Percentiles rank a stretch among this genome's conserved stretches.
Conservation (phyloP, 2,113 vertebrate species). For the Dicaeum eximium region DNA sequence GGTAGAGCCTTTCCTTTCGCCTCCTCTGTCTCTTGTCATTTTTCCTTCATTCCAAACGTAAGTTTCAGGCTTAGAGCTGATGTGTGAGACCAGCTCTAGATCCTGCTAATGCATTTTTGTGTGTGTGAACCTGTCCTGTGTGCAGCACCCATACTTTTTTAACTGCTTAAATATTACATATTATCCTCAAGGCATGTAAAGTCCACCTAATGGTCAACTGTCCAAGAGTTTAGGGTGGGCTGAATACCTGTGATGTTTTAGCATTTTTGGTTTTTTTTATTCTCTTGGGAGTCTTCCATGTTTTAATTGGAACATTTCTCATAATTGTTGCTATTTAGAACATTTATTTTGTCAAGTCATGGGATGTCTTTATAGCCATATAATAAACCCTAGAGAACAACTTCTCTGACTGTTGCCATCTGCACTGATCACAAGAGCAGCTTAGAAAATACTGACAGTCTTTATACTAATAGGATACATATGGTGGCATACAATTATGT, state of each 20-base stretch:
- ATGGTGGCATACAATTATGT: slow-evolving; percentile 73
- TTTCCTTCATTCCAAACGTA: not conserved
- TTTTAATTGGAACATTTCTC: slow-evolving; percentile 71
- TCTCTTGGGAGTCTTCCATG: slow-evolving; percentile 24
- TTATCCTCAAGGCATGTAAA: not conserved
- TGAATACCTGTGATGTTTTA: not conserved
- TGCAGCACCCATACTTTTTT: not conserved
- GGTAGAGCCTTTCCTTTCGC: not conserved
- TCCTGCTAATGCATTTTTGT: not conserved
- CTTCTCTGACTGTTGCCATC: slow-evolving; percentile 76
- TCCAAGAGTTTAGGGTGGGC: not conserved
- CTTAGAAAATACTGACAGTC: slow-evolving; percentile 72
- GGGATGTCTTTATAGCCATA: slow-evolving; percentile 74
- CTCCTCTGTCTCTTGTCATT: not conserved
- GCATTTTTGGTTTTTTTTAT: not conserved
- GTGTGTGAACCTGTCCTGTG: not conserved
- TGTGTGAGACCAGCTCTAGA: not conserved
- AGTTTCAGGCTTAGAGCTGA: not conserved
- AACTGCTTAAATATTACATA: not conserved
- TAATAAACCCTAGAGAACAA: slow-evolving; percentile 78
- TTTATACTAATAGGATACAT: slow-evolving; percentile 78
- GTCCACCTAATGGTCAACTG: not conserved
- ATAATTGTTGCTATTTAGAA: slow-evolving; percentile 75
- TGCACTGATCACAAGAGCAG: slow-evolving; percentile 72
- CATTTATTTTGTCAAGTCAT: slow-evolving; percentile 74